Conservation (phyloP, 2,797 vertebrate genomes). For the Ibycter americanus region DNA sequence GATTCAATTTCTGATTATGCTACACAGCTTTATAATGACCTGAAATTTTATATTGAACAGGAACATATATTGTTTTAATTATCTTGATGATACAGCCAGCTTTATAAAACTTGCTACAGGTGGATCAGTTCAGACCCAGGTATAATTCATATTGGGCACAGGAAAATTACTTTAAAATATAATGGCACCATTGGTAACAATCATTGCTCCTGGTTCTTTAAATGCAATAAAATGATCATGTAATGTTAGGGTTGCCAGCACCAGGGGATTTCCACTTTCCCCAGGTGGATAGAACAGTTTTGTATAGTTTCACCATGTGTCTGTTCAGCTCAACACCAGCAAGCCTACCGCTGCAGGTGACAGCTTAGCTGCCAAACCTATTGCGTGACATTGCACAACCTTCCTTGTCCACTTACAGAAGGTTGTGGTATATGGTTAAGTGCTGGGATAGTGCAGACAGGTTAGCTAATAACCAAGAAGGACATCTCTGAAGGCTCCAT, state of each 20-base stretch:
- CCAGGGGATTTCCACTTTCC: neutral
- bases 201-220: neutral
- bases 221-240: neutral
- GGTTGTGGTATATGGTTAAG: fast-evolving
- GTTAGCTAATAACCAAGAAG: neutral
- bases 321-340: neutral
- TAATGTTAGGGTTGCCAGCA: neutral
- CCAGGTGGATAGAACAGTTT: neutral
- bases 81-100: neutral
- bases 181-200: neutral
- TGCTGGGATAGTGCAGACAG: neutral
- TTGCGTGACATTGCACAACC: neutral
- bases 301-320: neutral
- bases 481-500: neutral
- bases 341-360: neutral
- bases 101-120: neutral
- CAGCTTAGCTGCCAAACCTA: neutral
- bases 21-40: neutral
- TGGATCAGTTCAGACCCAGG: neutral
- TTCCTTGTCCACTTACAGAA: neutral
- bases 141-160: neutral
- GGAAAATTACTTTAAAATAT: neutral
- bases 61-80: neutral
- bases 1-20: neutral
- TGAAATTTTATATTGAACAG: neutral